These are phyloP conservation scores for Beris chalybata DNA, from an alignment of 2,888 invertebrate genomes.

Conservation along the genomic window DNA sequence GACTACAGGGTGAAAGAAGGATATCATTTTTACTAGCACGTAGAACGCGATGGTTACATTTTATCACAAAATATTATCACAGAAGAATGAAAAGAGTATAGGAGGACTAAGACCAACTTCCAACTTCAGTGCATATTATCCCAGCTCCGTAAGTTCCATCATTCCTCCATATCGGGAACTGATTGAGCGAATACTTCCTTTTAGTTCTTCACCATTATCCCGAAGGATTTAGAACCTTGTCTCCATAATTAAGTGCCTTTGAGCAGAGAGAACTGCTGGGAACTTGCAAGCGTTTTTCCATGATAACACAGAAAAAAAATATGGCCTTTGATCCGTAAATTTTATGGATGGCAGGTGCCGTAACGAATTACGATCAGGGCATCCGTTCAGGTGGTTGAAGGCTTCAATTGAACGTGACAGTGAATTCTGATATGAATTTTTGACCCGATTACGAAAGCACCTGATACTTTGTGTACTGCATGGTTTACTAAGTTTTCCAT, in stretches of 20 bases:
- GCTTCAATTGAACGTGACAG: slow-evolving; percentile 28
- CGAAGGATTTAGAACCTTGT: background rate
- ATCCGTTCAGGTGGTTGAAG: slow-evolving; percentile 26
- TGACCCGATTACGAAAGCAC: too few species aligned
- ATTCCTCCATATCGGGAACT: background rate
- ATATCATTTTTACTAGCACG: slow-evolving; percentile 3
- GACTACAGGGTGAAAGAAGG: background rate
- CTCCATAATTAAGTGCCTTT: slow-evolving; percentile 22
- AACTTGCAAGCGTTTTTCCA: background rate
- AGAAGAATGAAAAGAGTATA: background rate
- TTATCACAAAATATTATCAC: slow-evolving; percentile 2
- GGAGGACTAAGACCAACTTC: too few species aligned
- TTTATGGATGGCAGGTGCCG: slow-evolving; percentile 31
- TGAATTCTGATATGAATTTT: slow-evolving; percentile 27
- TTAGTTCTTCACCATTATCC: background rate
- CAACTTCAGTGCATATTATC: background rate
- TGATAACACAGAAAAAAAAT: background rate
- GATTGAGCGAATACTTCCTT: background rate
- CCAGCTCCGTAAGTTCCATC: background rate
- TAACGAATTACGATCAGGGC: slow-evolving; percentile 20
- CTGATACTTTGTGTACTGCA: too few species aligned
- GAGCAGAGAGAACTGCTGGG: background rate
- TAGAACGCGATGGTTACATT: slow-evolving; percentile 6
- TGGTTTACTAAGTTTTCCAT: too few species aligned
- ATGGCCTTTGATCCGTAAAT: slow-evolving; percentile 19